Percentiles rank a stretch among this genome's conserved stretches.
Evolutionary conservation across 1,140 invertebrate species (phyloP).

Genomic region (Drosophila baimaii): DNA sequence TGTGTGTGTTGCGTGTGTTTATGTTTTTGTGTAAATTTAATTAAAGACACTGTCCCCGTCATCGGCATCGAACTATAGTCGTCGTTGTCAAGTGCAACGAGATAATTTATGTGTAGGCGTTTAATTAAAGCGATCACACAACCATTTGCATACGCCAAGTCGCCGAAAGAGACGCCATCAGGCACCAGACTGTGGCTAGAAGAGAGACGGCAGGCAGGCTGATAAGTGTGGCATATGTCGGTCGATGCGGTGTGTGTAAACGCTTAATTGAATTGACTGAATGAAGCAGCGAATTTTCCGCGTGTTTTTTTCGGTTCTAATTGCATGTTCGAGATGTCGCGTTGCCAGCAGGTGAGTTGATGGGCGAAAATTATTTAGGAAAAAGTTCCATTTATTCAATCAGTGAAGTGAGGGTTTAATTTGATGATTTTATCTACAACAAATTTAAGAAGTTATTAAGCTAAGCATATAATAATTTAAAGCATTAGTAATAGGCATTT

Average conservation of each 20-base stretch:
- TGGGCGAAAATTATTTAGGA: neutral
- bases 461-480: neutral
- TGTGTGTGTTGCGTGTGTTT: constrained; percentile 29
- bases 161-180: neutral
- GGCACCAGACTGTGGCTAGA: neutral
- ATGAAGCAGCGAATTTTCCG: constrained; percentile 4
- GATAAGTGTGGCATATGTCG: constrained; percentile 76
- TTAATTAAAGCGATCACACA: constrained; percentile 78
- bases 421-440: too few relatives aligned
- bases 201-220: constrained; percentile 24
- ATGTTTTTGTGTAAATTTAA: constrained; percentile 61
- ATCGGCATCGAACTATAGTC: too few relatives aligned
- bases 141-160: constrained; percentile 65
- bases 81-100: constrained; percentile 48
- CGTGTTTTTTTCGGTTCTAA: constrained; percentile 23
- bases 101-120: constrained; percentile 76
- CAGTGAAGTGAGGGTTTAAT: neutral
- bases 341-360: constrained; percentile 48
- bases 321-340: constrained; percentile 25
- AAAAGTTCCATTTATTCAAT: too few relatives aligned
- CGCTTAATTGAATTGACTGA: constrained; percentile 68
- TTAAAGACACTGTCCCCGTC: constrained; percentile 60
- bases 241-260: constrained; percentile 45
- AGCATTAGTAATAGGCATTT: too few relatives aligned
- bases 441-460: neutral